Evolutionary conservation across 2,113 vertebrate genomes (phyloP), one percentile per base, ranked within the genome.

Genomic region (Psilopsiagon aymara): DNA sequence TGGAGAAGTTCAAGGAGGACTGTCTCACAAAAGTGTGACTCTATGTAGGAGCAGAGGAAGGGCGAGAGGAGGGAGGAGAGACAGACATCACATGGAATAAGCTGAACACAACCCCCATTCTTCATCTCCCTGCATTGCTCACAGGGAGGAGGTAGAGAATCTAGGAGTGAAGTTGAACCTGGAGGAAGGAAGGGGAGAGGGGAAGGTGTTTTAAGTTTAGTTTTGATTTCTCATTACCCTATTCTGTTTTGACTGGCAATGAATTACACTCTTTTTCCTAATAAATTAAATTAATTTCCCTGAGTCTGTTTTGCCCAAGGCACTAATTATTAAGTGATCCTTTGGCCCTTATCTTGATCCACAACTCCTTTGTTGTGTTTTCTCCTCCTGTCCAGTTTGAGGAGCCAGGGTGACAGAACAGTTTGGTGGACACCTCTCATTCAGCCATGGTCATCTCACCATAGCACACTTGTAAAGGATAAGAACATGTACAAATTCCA

Each of bases 101-200:
- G 5, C 35, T 41, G 24, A 74, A 19, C 11, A 46, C 35, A 66
- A 23, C 3, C 2, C 5, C 5, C 13, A 39, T 47, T 78, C 7
- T 14, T 4, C 2, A 6, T 25, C 39, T 4, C 8, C 3, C 27
- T 76, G 29, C 1, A 1, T 8, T 4, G 4, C 25, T 31, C 16
- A 5, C 2, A 3, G 2, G 7, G 6, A 86, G 13, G 13, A 75
- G 2, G 2, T 21, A 31, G 8, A 57, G 33, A 86, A 57, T 57
- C 25, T 41, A 9, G 5, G 7, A 89, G 2, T 43, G 17, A 86
- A 64, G n/a, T 1, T 41, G 44, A 77, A 10, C 7, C 55, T 1
- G 1, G 33, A 76, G 44, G 37, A 91, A 63, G 24, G 4, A 3
- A 57, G 7, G 5, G 2, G 2, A 25, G 3, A n/a, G 2, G 1